Evolutionary conservation across 2,888 invertebrate genomes (phyloP).

Genomic region (Caenorhabditis sp.): DNA sequence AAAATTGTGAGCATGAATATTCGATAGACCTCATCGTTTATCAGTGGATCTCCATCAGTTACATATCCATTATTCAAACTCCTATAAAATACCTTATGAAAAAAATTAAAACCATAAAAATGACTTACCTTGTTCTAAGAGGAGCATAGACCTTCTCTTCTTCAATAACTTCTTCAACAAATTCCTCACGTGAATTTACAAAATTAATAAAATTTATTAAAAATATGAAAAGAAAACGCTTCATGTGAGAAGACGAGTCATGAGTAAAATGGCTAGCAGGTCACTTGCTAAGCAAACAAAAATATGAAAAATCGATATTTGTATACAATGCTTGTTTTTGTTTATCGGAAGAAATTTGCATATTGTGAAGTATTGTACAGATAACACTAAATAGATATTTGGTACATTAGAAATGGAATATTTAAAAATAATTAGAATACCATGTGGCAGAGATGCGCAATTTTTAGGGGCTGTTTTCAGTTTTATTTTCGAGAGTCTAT

Average conservation of each 20-base stretch:
- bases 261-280: conserved; percentile 18
- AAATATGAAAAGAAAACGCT: not conserved
- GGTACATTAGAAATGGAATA: too few relatives aligned
- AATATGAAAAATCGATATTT: conserved; percentile 31
- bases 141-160: not conserved
- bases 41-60: conserved; percentile 61
- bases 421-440: too few relatives aligned
- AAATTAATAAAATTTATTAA: not conserved
- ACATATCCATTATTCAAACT: conserved; percentile 57
- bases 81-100: conserved; percentile 7
- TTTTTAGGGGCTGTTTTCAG: too few relatives aligned
- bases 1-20: conserved; percentile 62
- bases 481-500: too few relatives aligned
- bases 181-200: not conserved
- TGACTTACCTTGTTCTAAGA: not conserved
- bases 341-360: not conserved
- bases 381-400: too few relatives aligned
- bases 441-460: too few relatives aligned
- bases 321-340: not conserved
- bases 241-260: conserved; percentile 2
- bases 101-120: not conserved
- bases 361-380: too few relatives aligned
- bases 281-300: conserved; percentile 33
- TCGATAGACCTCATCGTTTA: conserved; percentile 59
- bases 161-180: not conserved